Conservation (phyloP, 2,797 vertebrate species). For the Microcaecilia unicolor region DNA sequence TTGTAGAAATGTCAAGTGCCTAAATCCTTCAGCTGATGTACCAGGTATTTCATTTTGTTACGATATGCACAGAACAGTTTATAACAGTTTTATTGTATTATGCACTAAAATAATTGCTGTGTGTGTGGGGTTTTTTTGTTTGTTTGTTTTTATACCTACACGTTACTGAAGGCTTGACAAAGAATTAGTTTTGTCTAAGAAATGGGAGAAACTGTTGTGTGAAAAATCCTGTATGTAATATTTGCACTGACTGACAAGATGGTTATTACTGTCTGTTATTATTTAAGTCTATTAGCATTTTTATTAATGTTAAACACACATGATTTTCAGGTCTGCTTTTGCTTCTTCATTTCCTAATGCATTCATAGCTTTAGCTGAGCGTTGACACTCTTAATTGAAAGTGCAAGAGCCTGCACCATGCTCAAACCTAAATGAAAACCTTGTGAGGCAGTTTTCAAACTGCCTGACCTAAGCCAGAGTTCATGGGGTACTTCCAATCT, state of each 20-base stretch:
- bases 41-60: slow-evolving; percentile 49
- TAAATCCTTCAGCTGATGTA: slow-evolving; percentile 55
- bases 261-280: slow-evolving; percentile 51
- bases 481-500: too few relatives aligned
- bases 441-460: too few relatives aligned
- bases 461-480: too few relatives aligned
- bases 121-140: too few relatives aligned
- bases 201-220: slow-evolving; percentile 54
- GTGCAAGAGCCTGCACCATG: slow-evolving; percentile 41
- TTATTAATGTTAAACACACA: slow-evolving; percentile 49
- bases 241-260: slow-evolving; percentile 65
- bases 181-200: too few relatives aligned
- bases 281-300: slow-evolving; percentile 55
- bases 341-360: slow-evolving; percentile 43
- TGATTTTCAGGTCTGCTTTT: slow-evolving; percentile 53
- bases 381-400: slow-evolving; percentile 43
- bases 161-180: slow-evolving; percentile 55
- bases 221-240: slow-evolving; percentile 59
- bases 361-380: slow-evolving; percentile 49
- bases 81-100: slow-evolving; percentile 43
- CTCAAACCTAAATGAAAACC: slow-evolving; percentile 45
- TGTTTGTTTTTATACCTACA: slow-evolving; percentile 45
- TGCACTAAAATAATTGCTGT: slow-evolving; percentile 46
- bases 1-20: slow-evolving; percentile 57
- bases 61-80: slow-evolving; percentile 37